These are phyloP conservation scores for Dolichoris vasculosae DNA, from an alignment of 1,140 invertebrate genomes.

Conservation along the genomic window DNA sequence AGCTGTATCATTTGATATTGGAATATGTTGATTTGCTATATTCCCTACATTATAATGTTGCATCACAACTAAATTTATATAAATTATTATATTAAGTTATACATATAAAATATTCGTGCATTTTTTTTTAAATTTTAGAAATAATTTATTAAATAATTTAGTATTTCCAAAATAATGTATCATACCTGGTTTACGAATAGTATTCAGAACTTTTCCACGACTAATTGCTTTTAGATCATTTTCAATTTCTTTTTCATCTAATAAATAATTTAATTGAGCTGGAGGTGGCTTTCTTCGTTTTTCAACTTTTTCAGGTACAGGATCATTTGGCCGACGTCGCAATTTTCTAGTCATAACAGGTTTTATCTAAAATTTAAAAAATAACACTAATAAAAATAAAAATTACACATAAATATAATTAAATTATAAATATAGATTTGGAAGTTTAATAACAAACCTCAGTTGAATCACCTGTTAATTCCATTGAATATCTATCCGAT, in stretches of 20 bases:
- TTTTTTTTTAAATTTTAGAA: neutral
- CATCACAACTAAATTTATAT: slow-evolving; percentile 65
- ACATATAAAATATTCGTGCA: neutral
- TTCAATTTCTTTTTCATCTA: slow-evolving; percentile 93
- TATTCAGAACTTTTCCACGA: slow-evolving; percentile 77
- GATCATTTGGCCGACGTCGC: slow-evolving; percentile 93
- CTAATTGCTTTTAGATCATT: slow-evolving; percentile 90
- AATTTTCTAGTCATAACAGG: slow-evolving; percentile 90
- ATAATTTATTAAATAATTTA: neutral
- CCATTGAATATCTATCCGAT: slow-evolving; percentile 88
- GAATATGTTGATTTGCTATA: slow-evolving; percentile 68
- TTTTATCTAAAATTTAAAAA: slow-evolving; percentile 76
- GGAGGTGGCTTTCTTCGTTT: slow-evolving; percentile 87
- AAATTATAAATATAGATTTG: neutral
- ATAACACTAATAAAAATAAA: slow-evolving; percentile 3
- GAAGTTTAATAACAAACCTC: slow-evolving; percentile 75
- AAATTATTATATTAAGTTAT: neutral
- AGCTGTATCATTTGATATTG: slow-evolving; percentile 68
- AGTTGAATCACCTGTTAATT: slow-evolving; percentile 90
- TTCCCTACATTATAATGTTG: slow-evolving; percentile 71
- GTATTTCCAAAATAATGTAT: slow-evolving; percentile 15
- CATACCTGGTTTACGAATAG: slow-evolving; percentile 74
- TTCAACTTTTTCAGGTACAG: slow-evolving; percentile 86
- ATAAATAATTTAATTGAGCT: slow-evolving; percentile 87
- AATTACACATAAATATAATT: neutral